These are phyloP conservation scores for Zaprionus ornatus DNA, from an alignment of 1,140 invertebrate genomes.

Conservation along the genomic window DNA sequence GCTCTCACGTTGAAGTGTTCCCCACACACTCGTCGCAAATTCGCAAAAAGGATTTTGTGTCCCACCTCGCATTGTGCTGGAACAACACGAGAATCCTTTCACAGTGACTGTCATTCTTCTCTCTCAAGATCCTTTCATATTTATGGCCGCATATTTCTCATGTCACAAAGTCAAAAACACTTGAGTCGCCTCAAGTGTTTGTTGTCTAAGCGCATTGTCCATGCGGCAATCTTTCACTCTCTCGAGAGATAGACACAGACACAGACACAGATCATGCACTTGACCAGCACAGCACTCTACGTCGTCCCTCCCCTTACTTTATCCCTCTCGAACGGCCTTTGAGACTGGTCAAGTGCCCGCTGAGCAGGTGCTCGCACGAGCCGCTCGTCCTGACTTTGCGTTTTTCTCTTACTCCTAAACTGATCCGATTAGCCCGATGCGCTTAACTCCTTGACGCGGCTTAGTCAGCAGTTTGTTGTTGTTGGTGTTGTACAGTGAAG, in stretches of 20 bases:
- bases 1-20: slow-evolving; percentile 67
- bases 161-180: slow-evolving; percentile 56
- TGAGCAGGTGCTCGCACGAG: slow-evolving; percentile 72
- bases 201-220: slow-evolving; percentile 54
- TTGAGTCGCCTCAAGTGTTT: slow-evolving; percentile 70
- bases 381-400: slow-evolving; percentile 60
- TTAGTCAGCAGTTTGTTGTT: slow-evolving; percentile 19
- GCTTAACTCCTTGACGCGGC: slow-evolving; percentile 71
- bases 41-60: slow-evolving; percentile 70
- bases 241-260: not conserved
- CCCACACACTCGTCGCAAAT: slow-evolving; percentile 53
- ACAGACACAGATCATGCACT: slow-evolving; percentile 18
- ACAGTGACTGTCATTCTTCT: not conserved
- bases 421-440: slow-evolving; percentile 62
- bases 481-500: not conserved
- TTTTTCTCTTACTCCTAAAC: slow-evolving; percentile 41
- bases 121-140: slow-evolving; percentile 74
- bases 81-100: slow-evolving; percentile 64
- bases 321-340: not conserved
- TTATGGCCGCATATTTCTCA: slow-evolving; percentile 56
- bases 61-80: not conserved
- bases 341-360: slow-evolving; percentile 51
- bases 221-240: slow-evolving; percentile 7
- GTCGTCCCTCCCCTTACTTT: not conserved
- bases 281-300: slow-evolving; percentile 9